Percentiles rank a stretch among this genome's conserved stretches.
Conservation (phyloP, 2,797 vertebrate species). For the Sebastes wilsoni region DNA sequence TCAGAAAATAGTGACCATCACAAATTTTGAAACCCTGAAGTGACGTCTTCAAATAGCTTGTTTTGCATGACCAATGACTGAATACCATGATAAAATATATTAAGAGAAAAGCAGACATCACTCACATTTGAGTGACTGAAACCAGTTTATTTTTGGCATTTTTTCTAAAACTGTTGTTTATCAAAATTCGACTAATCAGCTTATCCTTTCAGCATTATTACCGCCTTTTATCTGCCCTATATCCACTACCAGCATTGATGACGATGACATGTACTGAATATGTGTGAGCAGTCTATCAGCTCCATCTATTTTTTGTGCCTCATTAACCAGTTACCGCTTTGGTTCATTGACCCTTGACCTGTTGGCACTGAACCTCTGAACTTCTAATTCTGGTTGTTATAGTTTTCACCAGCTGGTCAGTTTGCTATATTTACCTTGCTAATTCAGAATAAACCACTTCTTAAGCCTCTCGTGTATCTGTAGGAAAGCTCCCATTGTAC, state of each 20-base stretch:
- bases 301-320: slow-evolving; percentile 41
- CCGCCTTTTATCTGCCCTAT: not conserved
- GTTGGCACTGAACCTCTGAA: slow-evolving; percentile 44
- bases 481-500: not conserved
- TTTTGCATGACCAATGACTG: not conserved
- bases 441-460: slow-evolving; percentile 5
- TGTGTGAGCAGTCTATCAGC: not conserved
- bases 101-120: not conserved
- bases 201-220: not conserved
- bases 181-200: not conserved
- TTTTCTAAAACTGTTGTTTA: not conserved
- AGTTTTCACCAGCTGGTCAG: slow-evolving; percentile 45
- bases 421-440: slow-evolving; percentile 49
- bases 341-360: slow-evolving; percentile 41
- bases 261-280: not conserved
- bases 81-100: not conserved
- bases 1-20: not conserved
- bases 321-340: slow-evolving; percentile 26
- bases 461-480: not conserved
- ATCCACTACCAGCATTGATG: not conserved
- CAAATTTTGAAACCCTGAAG: not conserved
- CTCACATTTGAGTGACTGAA: not conserved
- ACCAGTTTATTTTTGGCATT: not conserved
- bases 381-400: slow-evolving; percentile 59
- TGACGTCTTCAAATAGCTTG: not conserved